These are phyloP conservation scores for Perca flavescens DNA, from an alignment of 2,113 vertebrate genomes.

Conservation along the genomic window DNA sequence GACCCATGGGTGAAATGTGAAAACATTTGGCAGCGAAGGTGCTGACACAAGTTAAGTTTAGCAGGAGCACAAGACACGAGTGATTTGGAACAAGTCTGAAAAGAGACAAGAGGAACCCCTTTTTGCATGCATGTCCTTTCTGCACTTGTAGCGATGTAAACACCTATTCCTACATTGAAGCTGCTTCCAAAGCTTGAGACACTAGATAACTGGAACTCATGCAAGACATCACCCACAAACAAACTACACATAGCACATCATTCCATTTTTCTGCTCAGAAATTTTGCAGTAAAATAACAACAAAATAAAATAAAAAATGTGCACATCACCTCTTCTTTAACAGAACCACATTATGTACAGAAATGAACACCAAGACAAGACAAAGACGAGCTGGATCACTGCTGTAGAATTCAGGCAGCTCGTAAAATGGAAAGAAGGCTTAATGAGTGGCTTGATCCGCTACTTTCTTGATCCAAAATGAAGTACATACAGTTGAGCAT, in stretches of 20 bases:
- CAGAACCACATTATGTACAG: not conserved
- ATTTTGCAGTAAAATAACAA: not conserved
- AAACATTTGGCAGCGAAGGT: slow-evolving; percentile 62
- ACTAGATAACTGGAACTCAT: not conserved
- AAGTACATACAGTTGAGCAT: not conserved
- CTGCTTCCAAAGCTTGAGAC: slow-evolving; percentile 31
- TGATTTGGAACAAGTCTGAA: slow-evolving; percentile 17
- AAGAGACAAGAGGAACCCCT: not conserved
- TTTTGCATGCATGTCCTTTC: slow-evolving; percentile 49
- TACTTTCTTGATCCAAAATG: not conserved
- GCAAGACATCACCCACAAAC: not conserved
- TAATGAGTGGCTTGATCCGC: not conserved
- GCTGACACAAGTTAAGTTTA: slow-evolving; percentile 63
- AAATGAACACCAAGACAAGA: not conserved
- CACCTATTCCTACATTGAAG: slow-evolving; percentile 20
- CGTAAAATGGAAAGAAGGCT: not conserved
- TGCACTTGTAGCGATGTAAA: slow-evolving; percentile 51
- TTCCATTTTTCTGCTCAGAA: too few relatives aligned
- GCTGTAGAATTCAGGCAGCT: not conserved
- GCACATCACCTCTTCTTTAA: not conserved
- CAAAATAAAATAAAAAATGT: not conserved
- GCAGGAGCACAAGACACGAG: slow-evolving; percentile 49
- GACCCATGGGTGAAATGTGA: slow-evolving; percentile 59
- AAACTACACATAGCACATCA: not conserved
- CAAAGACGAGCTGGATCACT: not conserved